Conservation (phyloP, 2,797 vertebrate genomes). For the Lemur catta region DNA sequence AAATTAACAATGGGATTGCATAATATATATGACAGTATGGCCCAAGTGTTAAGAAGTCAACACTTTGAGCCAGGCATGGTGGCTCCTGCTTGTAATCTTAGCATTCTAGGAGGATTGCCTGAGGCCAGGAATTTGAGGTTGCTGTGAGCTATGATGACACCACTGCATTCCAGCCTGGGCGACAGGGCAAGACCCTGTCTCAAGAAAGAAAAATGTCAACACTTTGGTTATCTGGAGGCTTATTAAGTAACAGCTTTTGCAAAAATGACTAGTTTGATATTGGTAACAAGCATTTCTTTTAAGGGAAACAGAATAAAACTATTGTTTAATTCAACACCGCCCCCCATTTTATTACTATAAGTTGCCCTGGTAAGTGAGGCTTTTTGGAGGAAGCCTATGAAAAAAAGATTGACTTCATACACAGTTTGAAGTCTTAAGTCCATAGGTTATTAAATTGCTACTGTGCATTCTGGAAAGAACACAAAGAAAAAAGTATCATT, state of each 20-base stretch:
- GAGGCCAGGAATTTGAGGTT: neutral
- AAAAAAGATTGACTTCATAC: neutral
- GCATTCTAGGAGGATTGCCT: neutral
- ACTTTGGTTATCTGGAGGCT: neutral
- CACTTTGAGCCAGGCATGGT: neutral
- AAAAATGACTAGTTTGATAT: conserved; percentile 7
- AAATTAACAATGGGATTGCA: neutral
- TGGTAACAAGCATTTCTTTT: neutral
- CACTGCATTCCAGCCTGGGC: neutral
- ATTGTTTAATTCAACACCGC: neutral
- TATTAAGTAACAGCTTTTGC: conserved; percentile 34
- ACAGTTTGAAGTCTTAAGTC: conserved; percentile 43
- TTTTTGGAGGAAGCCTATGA: neutral
- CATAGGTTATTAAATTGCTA: conserved; percentile 37
- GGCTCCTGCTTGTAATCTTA: neutral
- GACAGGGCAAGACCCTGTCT: neutral
- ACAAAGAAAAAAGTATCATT: conserved; percentile 6
- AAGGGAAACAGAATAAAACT: neutral
- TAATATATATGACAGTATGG: neutral
- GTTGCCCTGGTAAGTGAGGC: neutral
- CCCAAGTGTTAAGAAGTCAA: neutral
- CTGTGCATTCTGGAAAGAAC: conserved; percentile 4
- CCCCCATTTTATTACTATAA: neutral
- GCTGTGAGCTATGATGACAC: neutral
- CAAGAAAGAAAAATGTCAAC: neutral